phyloP scores from a whole-genome alignment of 1,140 invertebrate species.

The Eubasilissa regina region DNA sequence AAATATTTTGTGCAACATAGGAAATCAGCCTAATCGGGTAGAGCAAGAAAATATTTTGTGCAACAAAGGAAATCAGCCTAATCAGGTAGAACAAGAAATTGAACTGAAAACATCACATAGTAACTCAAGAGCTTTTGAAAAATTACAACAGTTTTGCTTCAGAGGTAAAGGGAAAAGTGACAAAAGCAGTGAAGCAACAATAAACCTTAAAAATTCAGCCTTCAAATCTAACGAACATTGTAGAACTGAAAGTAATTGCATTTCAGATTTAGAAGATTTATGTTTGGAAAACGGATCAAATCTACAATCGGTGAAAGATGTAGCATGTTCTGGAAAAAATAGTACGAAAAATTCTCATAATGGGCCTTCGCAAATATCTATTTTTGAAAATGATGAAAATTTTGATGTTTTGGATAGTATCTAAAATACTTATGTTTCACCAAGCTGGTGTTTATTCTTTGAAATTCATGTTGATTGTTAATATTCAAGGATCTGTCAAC shows the following conservation, averaged over 20 bases:
- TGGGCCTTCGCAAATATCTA: slow-evolving; percentile 64
- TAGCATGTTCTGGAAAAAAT: neutral
- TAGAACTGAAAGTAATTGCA: neutral
- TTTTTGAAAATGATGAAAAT: slow-evolving; percentile 71
- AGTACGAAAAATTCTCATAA: neutral
- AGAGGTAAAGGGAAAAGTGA: neutral
- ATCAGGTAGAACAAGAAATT: slow-evolving; percentile 18
- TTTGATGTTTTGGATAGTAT: slow-evolving; percentile 66
- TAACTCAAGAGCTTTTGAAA: slow-evolving; percentile 61
- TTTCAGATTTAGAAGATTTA: neutral
- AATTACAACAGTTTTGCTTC: slow-evolving; percentile 67
- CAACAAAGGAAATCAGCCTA: neutral
- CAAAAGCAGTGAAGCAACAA: neutral
- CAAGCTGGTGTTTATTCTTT: too few relatives aligned
- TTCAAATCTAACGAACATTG: neutral
- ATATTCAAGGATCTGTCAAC: too few relatives aligned
- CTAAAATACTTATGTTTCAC: too few relatives aligned
- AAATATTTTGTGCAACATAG: slow-evolving; percentile 6
- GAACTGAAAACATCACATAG: slow-evolving; percentile 49
- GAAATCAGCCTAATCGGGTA: neutral
- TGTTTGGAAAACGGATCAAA: neutral
- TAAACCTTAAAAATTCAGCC: neutral
- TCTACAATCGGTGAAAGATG: neutral
- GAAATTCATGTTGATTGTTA: too few relatives aligned
- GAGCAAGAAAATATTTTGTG: slow-evolving; percentile 10